A percentile compares a stretch with the other conserved stretches of the same genome.
These are phyloP conservation scores for Anhinga anhinga DNA, from an alignment of 2,113 vertebrate genomes.

Conservation along the genomic window DNA sequence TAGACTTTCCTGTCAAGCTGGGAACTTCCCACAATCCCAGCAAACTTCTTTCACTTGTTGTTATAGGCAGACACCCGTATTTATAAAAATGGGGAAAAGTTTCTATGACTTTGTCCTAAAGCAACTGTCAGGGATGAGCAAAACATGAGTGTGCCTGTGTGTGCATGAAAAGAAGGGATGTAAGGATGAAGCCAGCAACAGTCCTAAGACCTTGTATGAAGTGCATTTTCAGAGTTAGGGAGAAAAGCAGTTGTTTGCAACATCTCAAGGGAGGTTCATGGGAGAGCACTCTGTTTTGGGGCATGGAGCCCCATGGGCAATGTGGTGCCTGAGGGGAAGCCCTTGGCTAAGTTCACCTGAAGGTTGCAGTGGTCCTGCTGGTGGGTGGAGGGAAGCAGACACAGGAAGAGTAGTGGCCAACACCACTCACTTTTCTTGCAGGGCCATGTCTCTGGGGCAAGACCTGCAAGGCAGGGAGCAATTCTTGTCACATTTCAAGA, in stretches of 20 bases:
- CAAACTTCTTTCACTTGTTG: not conserved
- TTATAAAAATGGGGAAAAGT: not conserved
- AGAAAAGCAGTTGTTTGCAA: not conserved
- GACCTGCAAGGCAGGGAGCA: not conserved
- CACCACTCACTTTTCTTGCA: not conserved
- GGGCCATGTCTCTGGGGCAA: not conserved
- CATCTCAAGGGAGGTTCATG: not conserved
- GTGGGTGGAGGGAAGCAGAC: not conserved
- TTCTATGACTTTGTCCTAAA: not conserved
- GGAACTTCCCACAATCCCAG: not conserved
- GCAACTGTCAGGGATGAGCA: not conserved
- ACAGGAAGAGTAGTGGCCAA: not conserved
- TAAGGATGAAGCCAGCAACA: not conserved
- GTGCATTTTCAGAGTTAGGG: not conserved
- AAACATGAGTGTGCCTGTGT: not conserved
- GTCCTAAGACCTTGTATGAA: not conserved
- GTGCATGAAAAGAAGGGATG: not conserved
- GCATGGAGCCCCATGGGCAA: not conserved
- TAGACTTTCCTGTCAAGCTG: not conserved
- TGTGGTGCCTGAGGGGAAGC: not conserved
- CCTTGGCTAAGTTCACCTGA: not conserved
- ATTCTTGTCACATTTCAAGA: not conserved
- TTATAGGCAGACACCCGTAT: not conserved
- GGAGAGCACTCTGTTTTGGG: not conserved
- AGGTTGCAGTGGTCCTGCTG: not conserved